Evolutionary conservation across 2,888 invertebrate genomes (phyloP), one percentile per base, ranked within the genome.

Genomic region (Drosophila subquinaria): DNA sequence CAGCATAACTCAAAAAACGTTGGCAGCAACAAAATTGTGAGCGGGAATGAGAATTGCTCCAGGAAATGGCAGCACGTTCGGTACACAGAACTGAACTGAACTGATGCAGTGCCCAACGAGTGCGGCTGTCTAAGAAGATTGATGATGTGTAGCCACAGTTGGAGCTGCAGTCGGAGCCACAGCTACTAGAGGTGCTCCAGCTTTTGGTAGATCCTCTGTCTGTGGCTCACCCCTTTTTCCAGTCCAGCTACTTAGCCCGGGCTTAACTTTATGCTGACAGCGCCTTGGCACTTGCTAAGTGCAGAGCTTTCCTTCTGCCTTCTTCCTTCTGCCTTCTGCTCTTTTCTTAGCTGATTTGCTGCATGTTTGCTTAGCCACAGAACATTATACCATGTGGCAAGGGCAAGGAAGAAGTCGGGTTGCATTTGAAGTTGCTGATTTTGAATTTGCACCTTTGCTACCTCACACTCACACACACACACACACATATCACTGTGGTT

Each of bases 251-350:
- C 80, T 84, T 87, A 85, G 76, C 72, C 69, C 52, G 63, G 69
- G 75, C 86, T 86, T 88, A 86, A 88, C 86, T 88, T 86, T 86
- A 76, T 86, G 86, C 86, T 86, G 86, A 86, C 86, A 83, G 80
- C 78, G 76, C 74, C 85, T 88, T 82, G 85, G 85, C 82, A 85
- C 83, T 81, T 75, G 80, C 72, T 77, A 80, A 81, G 70, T 80
- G 73, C 79, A 76, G 65, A 69, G 79, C 67, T 79, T 72, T 79
- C 62, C 53, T 50, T 27, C n/a, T 52, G 51, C 69, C 69, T 48
- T 30, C 27, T 6, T 1, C 8, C 27, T 30, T 30, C 27, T 30
- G 0, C 8, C 30, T 8, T 30, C 30, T 30, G 30, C 27, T 1
- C 1, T 27, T 67, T 65, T 63, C 68, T 82, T 68, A 78, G 83